Percentiles rank a stretch among this genome's conserved stretches.
phyloP scores from a whole-genome alignment of 2,797 vertebrate genomes.

The Gymnoscopelus braueri region DNA sequence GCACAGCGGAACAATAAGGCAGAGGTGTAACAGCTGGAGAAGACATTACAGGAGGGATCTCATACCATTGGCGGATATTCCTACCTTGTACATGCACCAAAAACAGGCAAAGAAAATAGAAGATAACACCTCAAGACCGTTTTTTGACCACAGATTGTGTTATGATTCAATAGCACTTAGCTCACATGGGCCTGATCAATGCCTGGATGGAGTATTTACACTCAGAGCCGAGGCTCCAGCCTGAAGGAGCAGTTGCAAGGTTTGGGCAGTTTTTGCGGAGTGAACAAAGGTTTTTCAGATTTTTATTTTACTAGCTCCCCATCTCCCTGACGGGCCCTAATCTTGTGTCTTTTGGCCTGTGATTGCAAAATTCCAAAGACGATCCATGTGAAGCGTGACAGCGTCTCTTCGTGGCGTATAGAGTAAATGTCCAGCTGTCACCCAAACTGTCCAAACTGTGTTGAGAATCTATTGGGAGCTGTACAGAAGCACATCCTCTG shows the following conservation, averaged over 20 bases:
- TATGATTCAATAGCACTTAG: slow-evolving; percentile 13
- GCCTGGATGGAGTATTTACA: slow-evolving; percentile 18
- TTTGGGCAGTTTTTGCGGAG: slow-evolving; percentile 20
- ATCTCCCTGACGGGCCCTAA: slow-evolving; percentile 39
- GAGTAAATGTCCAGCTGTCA: slow-evolving; percentile 75
- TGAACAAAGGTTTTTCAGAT: slow-evolving; percentile 13
- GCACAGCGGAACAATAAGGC: slow-evolving; percentile 68
- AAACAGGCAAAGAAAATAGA: slow-evolving; percentile 1
- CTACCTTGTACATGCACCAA: too few species aligned
- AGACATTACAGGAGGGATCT: slow-evolving; percentile 70
- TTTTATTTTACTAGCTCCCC: slow-evolving; percentile 7
- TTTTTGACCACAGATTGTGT: background rate
- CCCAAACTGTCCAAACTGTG: slow-evolving; percentile 43
- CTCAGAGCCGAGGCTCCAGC: slow-evolving; percentile 12
- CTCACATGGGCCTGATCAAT: background rate
- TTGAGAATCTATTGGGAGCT: slow-evolving; percentile 52
- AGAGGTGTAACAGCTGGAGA: slow-evolving; percentile 74
- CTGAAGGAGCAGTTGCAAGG: slow-evolving; percentile 36
- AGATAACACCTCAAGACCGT: background rate
- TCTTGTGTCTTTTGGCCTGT: slow-evolving; percentile 58
- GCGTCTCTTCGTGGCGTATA: slow-evolving; percentile 35
- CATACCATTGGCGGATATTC: too few species aligned
- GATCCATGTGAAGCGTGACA: slow-evolving; percentile 29
- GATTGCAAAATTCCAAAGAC: slow-evolving; percentile 49
- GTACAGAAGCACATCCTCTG: slow-evolving; percentile 50